These are phyloP conservation scores for Bubo blakistoni DNA, from an alignment of 2,113 vertebrate species.

Conservation along the genomic window DNA sequence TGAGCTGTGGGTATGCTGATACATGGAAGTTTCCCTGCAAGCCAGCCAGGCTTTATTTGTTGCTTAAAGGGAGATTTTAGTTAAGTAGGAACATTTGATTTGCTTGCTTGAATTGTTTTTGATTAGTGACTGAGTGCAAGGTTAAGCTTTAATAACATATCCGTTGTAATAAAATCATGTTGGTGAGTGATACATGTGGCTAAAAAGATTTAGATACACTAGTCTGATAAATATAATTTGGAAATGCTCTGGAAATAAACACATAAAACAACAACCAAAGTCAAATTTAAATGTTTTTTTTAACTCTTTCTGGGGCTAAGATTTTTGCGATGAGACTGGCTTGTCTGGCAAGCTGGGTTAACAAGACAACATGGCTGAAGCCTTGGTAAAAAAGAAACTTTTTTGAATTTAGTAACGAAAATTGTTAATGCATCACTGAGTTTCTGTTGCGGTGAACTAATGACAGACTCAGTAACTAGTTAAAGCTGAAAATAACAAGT, in stretches of 20 bases:
- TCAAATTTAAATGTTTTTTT: not conserved
- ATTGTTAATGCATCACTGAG: conserved; percentile 13
- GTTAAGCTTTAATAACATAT: conserved; percentile 41
- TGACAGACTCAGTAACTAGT: not conserved
- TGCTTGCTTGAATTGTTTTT: conserved; percentile 23
- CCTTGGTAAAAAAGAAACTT: not conserved
- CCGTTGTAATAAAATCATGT: not conserved
- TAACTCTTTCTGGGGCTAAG: not conserved
- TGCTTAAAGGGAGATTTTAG: conserved; percentile 12
- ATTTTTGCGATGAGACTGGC: not conserved
- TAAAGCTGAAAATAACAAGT: not conserved
- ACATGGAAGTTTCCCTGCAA: not conserved
- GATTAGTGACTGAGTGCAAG: conserved; percentile 40
- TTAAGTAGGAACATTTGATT: conserved; percentile 30
- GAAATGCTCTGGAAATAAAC: conserved; percentile 17
- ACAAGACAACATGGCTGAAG: not conserved
- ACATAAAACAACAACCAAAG: not conserved
- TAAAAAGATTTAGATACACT: conserved; percentile 13
- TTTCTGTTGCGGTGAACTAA: not conserved
- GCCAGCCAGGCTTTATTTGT: not conserved
- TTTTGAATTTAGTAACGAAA: not conserved
- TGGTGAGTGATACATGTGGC: conserved; percentile 25
- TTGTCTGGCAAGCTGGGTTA: not conserved
- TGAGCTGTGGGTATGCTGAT: not conserved
- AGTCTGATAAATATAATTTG: not conserved